phyloP scores from a whole-genome alignment of 1,140 invertebrate species.

The Drosophila erecta region DNA sequence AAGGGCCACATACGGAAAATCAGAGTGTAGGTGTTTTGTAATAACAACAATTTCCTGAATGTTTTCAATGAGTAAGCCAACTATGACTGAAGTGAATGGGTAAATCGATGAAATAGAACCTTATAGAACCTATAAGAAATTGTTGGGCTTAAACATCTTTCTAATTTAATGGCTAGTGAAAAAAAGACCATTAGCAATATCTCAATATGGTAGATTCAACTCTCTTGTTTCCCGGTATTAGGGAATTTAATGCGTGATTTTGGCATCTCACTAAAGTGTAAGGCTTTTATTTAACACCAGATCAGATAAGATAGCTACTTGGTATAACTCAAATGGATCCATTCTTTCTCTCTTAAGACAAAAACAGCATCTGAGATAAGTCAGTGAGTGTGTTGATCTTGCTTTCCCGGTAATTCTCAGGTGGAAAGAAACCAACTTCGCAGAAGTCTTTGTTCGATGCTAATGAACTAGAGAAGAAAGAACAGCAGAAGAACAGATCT shows the following conservation, averaged over 20 bases:
- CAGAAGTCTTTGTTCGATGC: conserved; percentile 41
- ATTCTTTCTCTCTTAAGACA: neutral
- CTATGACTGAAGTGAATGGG: too few relatives aligned
- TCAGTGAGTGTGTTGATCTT: conserved; percentile 1
- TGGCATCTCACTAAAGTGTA: conserved; percentile 1
- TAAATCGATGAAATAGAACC: too few relatives aligned
- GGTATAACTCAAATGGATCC: neutral
- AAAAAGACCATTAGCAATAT: neutral
- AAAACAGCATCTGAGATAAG: conserved; percentile 25
- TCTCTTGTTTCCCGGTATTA: conserved; percentile 14
- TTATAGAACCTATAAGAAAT: neutral
- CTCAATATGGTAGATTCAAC: neutral
- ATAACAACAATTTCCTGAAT: neutral
- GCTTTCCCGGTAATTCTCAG: conserved; percentile 26
- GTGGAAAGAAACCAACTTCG: conserved; percentile 13
- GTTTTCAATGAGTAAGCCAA: neutral
- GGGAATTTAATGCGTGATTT: neutral
- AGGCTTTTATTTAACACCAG: conserved; percentile 7
- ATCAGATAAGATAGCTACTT: conserved; percentile 27
- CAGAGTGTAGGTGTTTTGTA: neutral
- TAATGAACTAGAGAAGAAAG: conserved; percentile 31
- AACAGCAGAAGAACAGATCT: conserved; percentile 14
- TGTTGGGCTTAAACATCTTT: neutral
- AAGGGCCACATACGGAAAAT: neutral
- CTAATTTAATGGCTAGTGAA: neutral